Conservation (phyloP, 2,797 vertebrate species). For the Melanogrammus aeglefinus region DNA sequence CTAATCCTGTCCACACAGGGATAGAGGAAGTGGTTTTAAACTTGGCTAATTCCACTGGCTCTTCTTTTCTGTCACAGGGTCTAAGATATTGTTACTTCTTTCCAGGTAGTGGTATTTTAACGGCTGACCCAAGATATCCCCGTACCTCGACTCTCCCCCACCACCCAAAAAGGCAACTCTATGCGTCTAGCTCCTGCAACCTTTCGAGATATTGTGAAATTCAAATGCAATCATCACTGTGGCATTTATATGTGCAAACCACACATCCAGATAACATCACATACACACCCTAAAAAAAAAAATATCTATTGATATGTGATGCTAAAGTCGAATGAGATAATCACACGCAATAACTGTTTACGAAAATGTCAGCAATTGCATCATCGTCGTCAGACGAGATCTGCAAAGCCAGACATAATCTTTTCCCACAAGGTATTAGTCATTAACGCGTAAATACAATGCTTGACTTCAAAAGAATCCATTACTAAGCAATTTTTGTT, state of each 20-base stretch:
- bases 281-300: not conserved
- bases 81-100: not conserved
- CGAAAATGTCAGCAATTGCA: constrained; percentile 58
- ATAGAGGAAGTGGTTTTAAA: constrained; percentile 66
- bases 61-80: constrained; percentile 16
- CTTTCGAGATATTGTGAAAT: not conserved
- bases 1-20: constrained; percentile 36
- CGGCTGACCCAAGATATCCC: not conserved
- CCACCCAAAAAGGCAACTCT: not conserved
- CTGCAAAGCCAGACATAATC: constrained; percentile 55
- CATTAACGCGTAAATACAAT: constrained; percentile 51
- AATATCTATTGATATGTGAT: constrained; percentile 13
- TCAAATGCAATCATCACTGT: not conserved
- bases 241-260: not conserved
- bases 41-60: constrained; percentile 39
- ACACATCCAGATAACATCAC: not conserved
- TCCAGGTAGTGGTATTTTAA: not conserved
- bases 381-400: constrained; percentile 52
- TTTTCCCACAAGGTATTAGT: constrained; percentile 63
- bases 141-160: not conserved
- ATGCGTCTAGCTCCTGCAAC: not conserved
- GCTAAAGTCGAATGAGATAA: constrained; percentile 30
- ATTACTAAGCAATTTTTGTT: constrained; percentile 48
- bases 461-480: constrained; percentile 47
- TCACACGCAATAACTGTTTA: constrained; percentile 41